Conservation (phyloP, 2,888 invertebrate species). For the Oligia fasciuncula region DNA sequence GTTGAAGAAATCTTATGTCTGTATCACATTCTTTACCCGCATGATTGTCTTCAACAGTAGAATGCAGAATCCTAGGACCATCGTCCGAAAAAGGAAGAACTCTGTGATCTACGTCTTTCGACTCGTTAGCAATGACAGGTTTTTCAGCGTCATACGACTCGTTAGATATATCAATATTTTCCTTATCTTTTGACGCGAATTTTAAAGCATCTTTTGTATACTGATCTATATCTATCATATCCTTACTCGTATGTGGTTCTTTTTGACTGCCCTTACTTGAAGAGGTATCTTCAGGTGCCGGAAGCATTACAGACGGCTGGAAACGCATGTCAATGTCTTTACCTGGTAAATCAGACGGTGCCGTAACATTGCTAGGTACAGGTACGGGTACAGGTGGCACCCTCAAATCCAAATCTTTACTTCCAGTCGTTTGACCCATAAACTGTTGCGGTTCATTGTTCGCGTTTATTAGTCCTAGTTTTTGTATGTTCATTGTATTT, state of each 20-base stretch:
- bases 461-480: constrained; percentile 86
- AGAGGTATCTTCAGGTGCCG: constrained; percentile 71
- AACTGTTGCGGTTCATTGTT: constrained; percentile 76
- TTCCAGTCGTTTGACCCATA: constrained; percentile 69
- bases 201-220: constrained; percentile 89
- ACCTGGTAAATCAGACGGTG: constrained; percentile 81
- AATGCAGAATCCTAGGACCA: constrained; percentile 70
- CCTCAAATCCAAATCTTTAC: constrained; percentile 87
- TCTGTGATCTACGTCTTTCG: constrained; percentile 88
- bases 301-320: constrained; percentile 74
- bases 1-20: constrained; percentile 86
- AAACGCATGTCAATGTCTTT: constrained; percentile 89
- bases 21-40: constrained; percentile 82
- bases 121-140: constrained; percentile 74
- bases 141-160: constrained; percentile 81
- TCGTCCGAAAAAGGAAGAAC: constrained; percentile 85
- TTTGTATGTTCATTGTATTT: constrained; percentile 90
- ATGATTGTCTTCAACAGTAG: constrained; percentile 69
- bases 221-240: constrained; percentile 88
- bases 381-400: constrained; percentile 80
- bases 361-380: constrained; percentile 71
- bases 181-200: constrained; percentile 87
- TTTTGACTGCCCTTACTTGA: constrained; percentile 67
- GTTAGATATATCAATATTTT: constrained; percentile 85
- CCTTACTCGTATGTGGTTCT: constrained; percentile 78